phyloP scores from a whole-genome alignment of 2,888 invertebrate genomes.

The Drosophila pseudotalamancana region DNA sequence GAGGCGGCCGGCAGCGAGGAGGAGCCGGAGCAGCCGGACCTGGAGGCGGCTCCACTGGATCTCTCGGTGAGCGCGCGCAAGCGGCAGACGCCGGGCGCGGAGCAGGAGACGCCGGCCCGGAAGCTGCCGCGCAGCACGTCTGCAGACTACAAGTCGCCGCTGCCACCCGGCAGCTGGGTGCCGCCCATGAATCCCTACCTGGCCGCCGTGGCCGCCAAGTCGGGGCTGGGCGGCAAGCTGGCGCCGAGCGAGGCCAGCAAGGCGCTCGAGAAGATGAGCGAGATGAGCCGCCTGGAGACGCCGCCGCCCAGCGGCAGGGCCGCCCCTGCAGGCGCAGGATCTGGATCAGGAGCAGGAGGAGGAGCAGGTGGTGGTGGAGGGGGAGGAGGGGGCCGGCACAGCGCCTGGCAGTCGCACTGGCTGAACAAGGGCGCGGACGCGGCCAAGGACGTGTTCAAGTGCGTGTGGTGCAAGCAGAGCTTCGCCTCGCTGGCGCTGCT shows the following conservation, averaged over 20 bases:
- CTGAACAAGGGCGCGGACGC: constrained; percentile 97
- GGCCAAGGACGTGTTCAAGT: constrained; percentile 97
- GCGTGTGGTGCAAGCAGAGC: constrained; percentile 99
- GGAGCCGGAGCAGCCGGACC: constrained; percentile 27
- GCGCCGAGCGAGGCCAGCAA: constrained; percentile 93
- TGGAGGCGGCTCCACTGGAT: constrained; percentile 86
- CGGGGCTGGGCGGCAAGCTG: constrained; percentile 86
- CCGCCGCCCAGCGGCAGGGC: constrained; percentile 82
- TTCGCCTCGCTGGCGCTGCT: constrained; percentile 97
- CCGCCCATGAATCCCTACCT: constrained; percentile 93
- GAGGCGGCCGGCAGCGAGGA: constrained; percentile 71
- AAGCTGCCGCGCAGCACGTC: constrained; percentile 88
- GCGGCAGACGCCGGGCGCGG: constrained; percentile 89
- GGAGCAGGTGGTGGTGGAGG: constrained; percentile 52
- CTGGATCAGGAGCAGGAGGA: constrained; percentile 85
- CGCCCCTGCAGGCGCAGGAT: constrained; percentile 81
- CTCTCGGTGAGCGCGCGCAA: constrained; percentile 92
- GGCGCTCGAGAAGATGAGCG: constrained; percentile 96
- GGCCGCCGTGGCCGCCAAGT: constrained; percentile 89
- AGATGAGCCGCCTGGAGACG: constrained; percentile 91
- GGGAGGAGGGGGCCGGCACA: constrained; percentile 87
- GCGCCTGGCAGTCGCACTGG: constrained; percentile 99
- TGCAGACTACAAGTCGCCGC: constrained; percentile 88
- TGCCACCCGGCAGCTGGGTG: constrained; percentile 88
- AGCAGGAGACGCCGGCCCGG: constrained; percentile 86